A percentile compares a stretch with the other conserved stretches of the same genome.
phyloP scores from a whole-genome alignment of 2,113 vertebrate species.

The Xenus cinereus region DNA sequence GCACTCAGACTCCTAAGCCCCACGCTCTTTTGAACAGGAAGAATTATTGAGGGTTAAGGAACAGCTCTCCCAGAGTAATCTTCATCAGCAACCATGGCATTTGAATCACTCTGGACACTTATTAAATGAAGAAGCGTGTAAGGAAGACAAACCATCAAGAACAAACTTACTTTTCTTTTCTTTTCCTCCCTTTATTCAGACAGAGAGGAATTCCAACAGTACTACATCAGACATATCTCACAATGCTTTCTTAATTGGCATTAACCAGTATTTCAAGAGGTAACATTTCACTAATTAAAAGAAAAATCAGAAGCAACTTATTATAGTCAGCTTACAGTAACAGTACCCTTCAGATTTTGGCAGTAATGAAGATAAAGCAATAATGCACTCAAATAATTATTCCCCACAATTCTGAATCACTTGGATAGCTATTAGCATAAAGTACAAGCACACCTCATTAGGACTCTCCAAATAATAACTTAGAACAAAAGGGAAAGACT shows the following conservation, averaged over 20 bases:
- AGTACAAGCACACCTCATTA: conserved; percentile 36
- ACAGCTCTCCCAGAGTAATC: background rate
- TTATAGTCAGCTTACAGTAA: conserved; percentile 43
- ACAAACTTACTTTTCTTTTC: background rate
- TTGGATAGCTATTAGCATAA: conserved; percentile 40
- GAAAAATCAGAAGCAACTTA: conserved; percentile 29
- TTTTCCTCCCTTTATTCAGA: background rate
- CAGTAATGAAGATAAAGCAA: conserved; percentile 56
- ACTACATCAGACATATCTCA: background rate
- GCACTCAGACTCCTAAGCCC: background rate
- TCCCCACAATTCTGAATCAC: conserved; percentile 18
- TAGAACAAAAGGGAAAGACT: background rate
- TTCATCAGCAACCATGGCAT: background rate
- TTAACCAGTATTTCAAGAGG: conserved; percentile 35
- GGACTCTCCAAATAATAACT: conserved; percentile 43
- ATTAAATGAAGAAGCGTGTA: background rate
- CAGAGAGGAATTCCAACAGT: background rate
- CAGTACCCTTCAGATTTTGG: conserved; percentile 24
- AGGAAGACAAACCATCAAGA: background rate
- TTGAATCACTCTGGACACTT: background rate
- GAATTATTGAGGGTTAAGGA: background rate
- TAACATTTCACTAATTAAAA: conserved; percentile 48
- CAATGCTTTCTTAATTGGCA: background rate
- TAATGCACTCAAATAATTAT: conserved; percentile 40
- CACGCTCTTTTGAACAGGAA: background rate